These are phyloP conservation scores for Synodontis membranacea DNA, from an alignment of 2,113 vertebrate species.

Conservation along the genomic window DNA sequence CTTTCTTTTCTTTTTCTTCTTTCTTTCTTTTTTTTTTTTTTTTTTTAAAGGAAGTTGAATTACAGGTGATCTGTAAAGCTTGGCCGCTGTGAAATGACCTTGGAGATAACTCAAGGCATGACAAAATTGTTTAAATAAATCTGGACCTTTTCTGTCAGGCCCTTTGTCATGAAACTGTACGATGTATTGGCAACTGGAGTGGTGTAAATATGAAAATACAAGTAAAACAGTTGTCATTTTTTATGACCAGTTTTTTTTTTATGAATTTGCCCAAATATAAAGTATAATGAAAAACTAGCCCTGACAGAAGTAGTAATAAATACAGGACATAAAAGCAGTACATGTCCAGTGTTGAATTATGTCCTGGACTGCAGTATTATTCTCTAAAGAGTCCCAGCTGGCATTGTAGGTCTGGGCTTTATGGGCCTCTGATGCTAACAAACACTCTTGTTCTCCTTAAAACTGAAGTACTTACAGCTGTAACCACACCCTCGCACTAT, in stretches of 20 bases:
- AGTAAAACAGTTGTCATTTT: background rate
- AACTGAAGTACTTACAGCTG: constrained; percentile 45
- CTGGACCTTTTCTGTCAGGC: background rate
- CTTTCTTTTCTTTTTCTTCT: background rate
- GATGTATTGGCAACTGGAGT: background rate
- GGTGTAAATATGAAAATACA: background rate
- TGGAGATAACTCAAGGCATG: background rate
- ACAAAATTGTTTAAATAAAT: background rate
- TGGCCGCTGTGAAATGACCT: background rate
- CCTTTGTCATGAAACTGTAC: background rate
- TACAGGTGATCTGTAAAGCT: background rate
- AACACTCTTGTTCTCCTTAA: constrained; percentile 9
- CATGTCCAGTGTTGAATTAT: constrained; percentile 27
- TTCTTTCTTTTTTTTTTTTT: background rate
- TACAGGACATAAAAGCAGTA: constrained; percentile 7
- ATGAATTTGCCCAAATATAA: background rate
- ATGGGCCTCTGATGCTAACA: constrained; percentile 4
- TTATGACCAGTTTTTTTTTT: too few species aligned
- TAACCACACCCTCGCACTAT: constrained; percentile 23
- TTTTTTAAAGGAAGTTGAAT: background rate
- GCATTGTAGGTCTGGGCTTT: background rate
- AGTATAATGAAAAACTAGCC: constrained; percentile 15
- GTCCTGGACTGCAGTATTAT: constrained; percentile 35
- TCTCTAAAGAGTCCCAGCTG: constrained; percentile 47
- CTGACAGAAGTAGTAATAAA: constrained; percentile 25